These are phyloP conservation scores for Lepisosteus osseus DNA, from an alignment of 2,113 vertebrate genomes.

Conservation along the genomic window DNA sequence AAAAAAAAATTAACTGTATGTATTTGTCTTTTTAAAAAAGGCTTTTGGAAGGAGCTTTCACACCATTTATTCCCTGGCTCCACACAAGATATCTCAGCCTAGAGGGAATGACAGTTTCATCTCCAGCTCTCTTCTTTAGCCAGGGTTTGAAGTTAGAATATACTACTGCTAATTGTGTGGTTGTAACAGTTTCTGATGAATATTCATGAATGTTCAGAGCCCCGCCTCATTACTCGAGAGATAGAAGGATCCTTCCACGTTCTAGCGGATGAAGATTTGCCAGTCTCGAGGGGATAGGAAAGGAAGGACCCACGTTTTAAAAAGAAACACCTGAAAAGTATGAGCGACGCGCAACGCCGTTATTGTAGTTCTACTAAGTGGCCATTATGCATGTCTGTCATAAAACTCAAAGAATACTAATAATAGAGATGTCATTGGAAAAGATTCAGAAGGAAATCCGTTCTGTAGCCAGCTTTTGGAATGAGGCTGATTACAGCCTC, in stretches of 20 bases:
- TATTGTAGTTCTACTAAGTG: conserved; percentile 50
- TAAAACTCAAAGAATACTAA: conserved; percentile 35
- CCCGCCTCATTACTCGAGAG: conserved; percentile 73
- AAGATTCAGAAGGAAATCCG: neutral
- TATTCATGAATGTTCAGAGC: conserved; percentile 75
- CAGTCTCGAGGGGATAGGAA: conserved; percentile 63
- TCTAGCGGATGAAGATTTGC: conserved; percentile 62
- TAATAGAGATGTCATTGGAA: conserved; percentile 8
- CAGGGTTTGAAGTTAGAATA: conserved; percentile 70
- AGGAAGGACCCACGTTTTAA: conserved; percentile 70
- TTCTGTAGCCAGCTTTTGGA: conserved; percentile 17
- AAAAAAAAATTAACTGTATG: neutral
- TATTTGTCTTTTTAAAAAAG: conserved; percentile 33
- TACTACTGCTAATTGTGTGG: conserved; percentile 70
- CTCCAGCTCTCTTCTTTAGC: conserved; percentile 55
- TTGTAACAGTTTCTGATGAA: conserved; percentile 56
- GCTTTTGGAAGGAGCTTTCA: conserved; percentile 31
- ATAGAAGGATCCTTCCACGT: conserved; percentile 69
- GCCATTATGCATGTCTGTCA: conserved; percentile 70
- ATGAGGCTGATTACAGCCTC: neutral
- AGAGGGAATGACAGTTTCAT: conserved; percentile 47
- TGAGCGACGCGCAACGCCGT: conserved; percentile 46
- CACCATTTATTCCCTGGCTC: conserved; percentile 49
- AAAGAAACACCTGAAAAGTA: conserved; percentile 69
- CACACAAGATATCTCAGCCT: conserved; percentile 49